A percentile compares a stretch with the other conserved stretches of the same genome.
Conservation (phyloP, 2,797 vertebrate species). For the Peromyscus aztecus region DNA sequence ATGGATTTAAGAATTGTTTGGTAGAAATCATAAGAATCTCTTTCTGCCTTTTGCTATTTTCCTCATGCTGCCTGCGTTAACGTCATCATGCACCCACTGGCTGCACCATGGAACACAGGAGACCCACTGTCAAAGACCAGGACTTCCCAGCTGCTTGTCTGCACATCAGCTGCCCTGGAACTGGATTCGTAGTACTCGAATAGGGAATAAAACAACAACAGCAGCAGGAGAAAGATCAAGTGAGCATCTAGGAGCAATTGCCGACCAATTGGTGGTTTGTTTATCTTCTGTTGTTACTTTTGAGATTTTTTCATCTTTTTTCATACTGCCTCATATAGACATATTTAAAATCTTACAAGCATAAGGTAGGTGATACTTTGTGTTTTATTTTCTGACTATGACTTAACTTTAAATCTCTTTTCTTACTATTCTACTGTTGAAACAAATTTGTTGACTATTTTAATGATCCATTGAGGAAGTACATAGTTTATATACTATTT, state of each 20-base stretch:
- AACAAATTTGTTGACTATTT: neutral
- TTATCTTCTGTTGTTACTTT: neutral
- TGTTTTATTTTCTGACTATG: slow-evolving; percentile 14
- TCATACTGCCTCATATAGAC: neutral
- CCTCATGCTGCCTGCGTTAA: neutral
- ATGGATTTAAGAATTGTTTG: neutral
- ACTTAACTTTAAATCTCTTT: neutral
- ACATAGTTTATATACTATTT: neutral
- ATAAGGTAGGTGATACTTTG: neutral
- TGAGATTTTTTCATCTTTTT: neutral
- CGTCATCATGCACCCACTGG: neutral
- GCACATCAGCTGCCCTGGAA: neutral
- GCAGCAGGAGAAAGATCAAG: neutral
- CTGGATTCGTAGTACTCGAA: fast-evolving
- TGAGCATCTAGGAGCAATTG: neutral
- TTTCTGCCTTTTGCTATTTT: neutral
- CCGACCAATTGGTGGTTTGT: neutral
- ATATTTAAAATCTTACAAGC: neutral
- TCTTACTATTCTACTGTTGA: neutral
- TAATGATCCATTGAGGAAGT: neutral
- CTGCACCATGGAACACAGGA: neutral
- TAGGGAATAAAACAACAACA: neutral
- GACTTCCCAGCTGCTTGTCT: neutral
- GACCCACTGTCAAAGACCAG: neutral
- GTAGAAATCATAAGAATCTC: neutral